Percentiles rank a stretch among this genome's conserved stretches.
Evolutionary conservation across 2,797 vertebrate genomes (phyloP).

Genomic region (Mormyrus proboscirostris): DNA sequence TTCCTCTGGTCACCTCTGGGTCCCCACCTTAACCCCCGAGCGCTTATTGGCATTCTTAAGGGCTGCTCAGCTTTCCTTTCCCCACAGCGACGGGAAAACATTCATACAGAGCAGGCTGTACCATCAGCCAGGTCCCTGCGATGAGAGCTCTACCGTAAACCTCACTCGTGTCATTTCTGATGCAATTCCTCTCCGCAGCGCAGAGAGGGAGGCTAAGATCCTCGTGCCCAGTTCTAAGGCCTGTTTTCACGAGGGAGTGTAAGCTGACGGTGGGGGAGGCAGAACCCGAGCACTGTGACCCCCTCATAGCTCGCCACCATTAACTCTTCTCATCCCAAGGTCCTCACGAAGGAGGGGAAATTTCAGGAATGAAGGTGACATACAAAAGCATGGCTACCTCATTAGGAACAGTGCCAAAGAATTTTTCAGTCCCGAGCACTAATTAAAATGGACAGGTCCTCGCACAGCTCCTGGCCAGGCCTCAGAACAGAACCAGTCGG

Average conservation of each 20-base stretch:
- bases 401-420: constrained; percentile 42
- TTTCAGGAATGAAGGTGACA: background rate
- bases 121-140: constrained; percentile 56
- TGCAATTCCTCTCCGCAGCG: background rate
- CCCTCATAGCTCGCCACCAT: background rate
- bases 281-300: background rate
- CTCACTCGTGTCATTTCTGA: background rate
- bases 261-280: background rate
- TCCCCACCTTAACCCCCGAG: constrained; percentile 44
- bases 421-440: constrained; percentile 15
- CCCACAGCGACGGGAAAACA: constrained; percentile 62
- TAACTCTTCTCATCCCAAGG: background rate
- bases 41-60: constrained; percentile 59
- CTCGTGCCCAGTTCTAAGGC: background rate
- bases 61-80: constrained; percentile 55
- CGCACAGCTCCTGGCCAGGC: constrained; percentile 45
- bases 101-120: constrained; percentile 58
- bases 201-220: background rate
- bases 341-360: background rate
- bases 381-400: background rate
- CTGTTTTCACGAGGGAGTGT: background rate
- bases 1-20: constrained; percentile 12
- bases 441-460: constrained; percentile 48
- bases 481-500: constrained; percentile 37
- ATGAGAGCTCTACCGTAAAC: background rate